phyloP scores from a whole-genome alignment of 1,140 invertebrate genomes.

The Atopsyche davidsoni region DNA sequence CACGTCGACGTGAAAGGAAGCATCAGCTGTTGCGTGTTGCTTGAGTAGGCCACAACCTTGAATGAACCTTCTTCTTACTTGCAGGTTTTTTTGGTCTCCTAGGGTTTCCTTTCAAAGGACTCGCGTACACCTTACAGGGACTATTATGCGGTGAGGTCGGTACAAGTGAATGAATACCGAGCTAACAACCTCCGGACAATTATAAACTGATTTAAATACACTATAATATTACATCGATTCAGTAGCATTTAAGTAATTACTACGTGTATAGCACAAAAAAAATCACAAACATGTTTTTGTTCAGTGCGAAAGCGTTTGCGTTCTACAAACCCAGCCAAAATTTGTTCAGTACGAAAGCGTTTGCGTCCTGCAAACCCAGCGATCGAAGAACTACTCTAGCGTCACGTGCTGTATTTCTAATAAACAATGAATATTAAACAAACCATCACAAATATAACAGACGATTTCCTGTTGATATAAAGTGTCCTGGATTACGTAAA shows the following conservation, averaged over 20 bases:
- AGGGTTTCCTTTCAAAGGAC: slow-evolving; percentile 22
- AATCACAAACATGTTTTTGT: too few relatives aligned
- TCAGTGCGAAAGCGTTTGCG: too few relatives aligned
- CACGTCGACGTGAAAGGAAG: too few relatives aligned
- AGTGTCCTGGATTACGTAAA: too few relatives aligned
- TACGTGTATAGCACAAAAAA: too few relatives aligned
- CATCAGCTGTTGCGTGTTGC: slow-evolving; percentile 29
- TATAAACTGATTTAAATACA: background rate
- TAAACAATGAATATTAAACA: background rate
- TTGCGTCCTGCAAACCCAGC: too few relatives aligned
- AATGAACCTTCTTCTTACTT: slow-evolving; percentile 25
- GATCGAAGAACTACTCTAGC: background rate
- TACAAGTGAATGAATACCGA: background rate
- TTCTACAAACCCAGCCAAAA: too few relatives aligned
- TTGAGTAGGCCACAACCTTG: slow-evolving; percentile 8
- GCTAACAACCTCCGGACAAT: slow-evolving; percentile 5
- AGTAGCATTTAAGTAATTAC: too few relatives aligned
- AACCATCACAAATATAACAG: background rate
- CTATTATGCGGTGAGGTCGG: too few relatives aligned
- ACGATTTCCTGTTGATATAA: too few relatives aligned
- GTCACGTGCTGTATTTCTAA: background rate
- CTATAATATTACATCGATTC: too few relatives aligned
- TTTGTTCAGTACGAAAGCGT: too few relatives aligned
- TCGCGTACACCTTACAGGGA: slow-evolving; percentile 29
- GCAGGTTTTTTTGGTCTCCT: slow-evolving; percentile 1